Base-by-base conservation (phyloP, 37 sponge, comb jelly and placozoan genomes). In the Bolinopsis microptera region DNA sequence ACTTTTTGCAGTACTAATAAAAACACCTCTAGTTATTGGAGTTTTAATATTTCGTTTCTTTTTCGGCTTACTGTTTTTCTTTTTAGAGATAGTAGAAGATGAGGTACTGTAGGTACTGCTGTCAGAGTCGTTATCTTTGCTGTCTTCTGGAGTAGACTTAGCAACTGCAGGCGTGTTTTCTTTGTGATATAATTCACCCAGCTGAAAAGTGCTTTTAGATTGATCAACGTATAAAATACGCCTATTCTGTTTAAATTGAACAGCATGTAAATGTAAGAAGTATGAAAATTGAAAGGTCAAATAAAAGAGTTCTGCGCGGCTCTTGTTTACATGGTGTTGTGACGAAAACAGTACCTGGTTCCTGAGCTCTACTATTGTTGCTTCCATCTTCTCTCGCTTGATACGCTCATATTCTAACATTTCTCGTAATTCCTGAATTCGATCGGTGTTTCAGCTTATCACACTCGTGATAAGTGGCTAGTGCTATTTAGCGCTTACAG, bases 361-460 rank as follows among this genome's bases (percentile, higher is more conserved):
- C 30, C 35, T 35, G 3, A 86, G 30, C 31, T 23, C 26, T 27
- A 40, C 90, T 0, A 86, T 34, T 39, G 90, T 86, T 24, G 90
- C 90, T 26, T 86, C 90, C 28, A 86, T 35, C 61, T 27, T 38
- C 26, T 86, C 90, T 27, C 90, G 32, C 24, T 86, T 86, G 30
- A 86, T 23, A 0, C 90, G 40, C 39, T 86, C 90, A 39, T 86
- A 48, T 39, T 86, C 90, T 48, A 86, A 26, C 61, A 86, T 23
- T 26, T 39, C 41, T 23, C 90, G 41, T 24, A 86, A 38, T 86
- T 86, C 90, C 90, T 80, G 83, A 70, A 70, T 28, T n/a, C n/a
- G n/a, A n/a, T n/a, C 68, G 68, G 18, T 13, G 68, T 13, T 22
- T 67, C 18, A 22, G 68, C 21, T 13, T 67, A 21, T 67, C 13